Percentiles rank a stretch among this genome's conserved stretches.
Evolutionary conservation across 2,113 vertebrate genomes (phyloP).

Genomic region (Ranitomeya variabilis): DNA sequence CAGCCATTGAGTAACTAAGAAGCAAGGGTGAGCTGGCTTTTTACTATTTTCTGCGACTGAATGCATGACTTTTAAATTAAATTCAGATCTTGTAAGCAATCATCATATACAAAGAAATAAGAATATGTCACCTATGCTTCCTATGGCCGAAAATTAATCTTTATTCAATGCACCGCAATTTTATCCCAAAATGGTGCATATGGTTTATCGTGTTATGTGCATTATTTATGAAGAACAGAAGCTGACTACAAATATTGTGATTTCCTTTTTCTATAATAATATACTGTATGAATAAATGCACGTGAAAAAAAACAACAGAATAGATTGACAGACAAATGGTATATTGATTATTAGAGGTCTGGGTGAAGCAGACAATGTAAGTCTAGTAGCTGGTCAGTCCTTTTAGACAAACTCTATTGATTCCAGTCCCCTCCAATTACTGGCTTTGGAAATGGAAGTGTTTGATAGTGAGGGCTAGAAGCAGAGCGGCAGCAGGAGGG

Average conservation of each 20-base stretch:
- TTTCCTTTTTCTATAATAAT: not conserved
- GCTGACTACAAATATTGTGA: conserved; percentile 24
- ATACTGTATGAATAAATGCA: not conserved
- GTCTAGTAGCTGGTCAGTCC: not conserved
- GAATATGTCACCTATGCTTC: no score
- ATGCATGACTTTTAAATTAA: no score
- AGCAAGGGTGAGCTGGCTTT: no score
- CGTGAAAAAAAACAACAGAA: not conserved
- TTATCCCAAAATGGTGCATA: not conserved
- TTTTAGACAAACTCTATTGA: conserved; percentile 45
- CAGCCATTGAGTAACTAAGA: no score
- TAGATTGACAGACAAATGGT: not conserved
- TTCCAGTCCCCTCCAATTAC: conserved; percentile 38
- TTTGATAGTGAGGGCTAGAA: conserved; percentile 25
- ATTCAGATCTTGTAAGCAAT: no score
- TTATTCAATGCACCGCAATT: not conserved
- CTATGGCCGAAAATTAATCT: no score
- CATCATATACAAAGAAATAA: no score
- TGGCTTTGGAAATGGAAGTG: conserved; percentile 46
- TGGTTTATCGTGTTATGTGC: not conserved
- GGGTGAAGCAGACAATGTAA: conserved; percentile 5
- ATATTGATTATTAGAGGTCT: conserved; percentile 37
- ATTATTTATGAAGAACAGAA: not conserved
- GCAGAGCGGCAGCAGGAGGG: conserved; percentile 42
- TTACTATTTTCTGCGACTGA: no score